These are phyloP conservation scores for Lagopus muta DNA, from an alignment of 2,113 vertebrate genomes.

Conservation along the genomic window DNA sequence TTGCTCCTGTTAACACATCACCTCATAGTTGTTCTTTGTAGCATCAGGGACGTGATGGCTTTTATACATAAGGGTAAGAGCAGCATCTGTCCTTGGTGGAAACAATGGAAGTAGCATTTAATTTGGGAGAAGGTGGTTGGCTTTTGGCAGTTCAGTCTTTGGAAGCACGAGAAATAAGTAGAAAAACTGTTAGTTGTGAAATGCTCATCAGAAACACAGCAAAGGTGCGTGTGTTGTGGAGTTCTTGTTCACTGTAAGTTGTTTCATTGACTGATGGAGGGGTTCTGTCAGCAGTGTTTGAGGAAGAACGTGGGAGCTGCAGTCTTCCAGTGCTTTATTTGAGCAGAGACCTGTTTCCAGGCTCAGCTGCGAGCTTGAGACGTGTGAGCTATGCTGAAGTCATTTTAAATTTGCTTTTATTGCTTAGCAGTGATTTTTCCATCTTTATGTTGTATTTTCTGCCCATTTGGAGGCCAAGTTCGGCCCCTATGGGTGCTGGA, in stretches of 20 bases:
- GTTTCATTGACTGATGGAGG: not conserved
- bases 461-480: not conserved
- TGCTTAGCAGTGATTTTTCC: not conserved
- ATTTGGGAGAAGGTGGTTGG: not conserved
- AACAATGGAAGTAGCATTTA: conserved; percentile 37
- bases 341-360: rapidly evolving
- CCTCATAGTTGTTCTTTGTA: not conserved
- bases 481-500: not conserved
- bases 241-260: not conserved
- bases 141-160: not conserved
- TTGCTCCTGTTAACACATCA: conserved; percentile 7
- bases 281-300: not conserved
- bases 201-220: not conserved
- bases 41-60: not conserved
- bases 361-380: not conserved
- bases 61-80: conserved; percentile 57
- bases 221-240: not conserved
- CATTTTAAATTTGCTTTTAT: not conserved
- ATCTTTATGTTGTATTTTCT: not conserved
- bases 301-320: not conserved
- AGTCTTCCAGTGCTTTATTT: not conserved
- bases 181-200: not conserved
- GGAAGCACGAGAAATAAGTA: not conserved
- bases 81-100: conserved; percentile 21
- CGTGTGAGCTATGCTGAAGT: not conserved